Evolutionary conservation across 1,140 invertebrate genomes (phyloP), one percentile per base, ranked within the genome.

Genomic region (Dendroctonus valens): DNA sequence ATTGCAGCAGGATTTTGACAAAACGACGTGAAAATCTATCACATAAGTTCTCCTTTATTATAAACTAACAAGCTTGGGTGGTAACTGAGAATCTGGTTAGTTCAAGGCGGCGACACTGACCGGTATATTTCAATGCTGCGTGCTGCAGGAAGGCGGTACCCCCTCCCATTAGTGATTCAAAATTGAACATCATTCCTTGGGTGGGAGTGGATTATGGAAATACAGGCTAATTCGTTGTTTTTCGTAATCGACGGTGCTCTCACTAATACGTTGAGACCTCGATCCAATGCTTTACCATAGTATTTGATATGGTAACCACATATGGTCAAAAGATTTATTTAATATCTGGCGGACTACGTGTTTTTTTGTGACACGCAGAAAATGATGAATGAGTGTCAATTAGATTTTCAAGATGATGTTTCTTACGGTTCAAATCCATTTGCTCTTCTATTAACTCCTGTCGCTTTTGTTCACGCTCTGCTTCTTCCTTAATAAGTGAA

Each of bases 91-190:
- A 69, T 90, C 88, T 14, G 89, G 88, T 37, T 86, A 88, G 69
- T 81, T 83, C 61, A 90, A 78, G 74, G 89, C 87, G 40, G 83
- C 83, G 58, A 80, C 81, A 7, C 79, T 82, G 7, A 78, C 68
- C 60, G 78, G 82, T 75, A 81, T 77, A 76, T 83, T 85, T 71
- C 88, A 82, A 74, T 89, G 88, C 74, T 90, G 88, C 9, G 82
- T 83, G 41, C 87, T 87, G 76, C 87, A 90, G 52, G 85, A 86
- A 40, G 86, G 86, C 93, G 5, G 93, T 96, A 63, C 93, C 93
- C 50, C 92, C 92, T 71, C 94, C 93, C 89, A 96, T 94, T 59
- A 96, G 83, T 50, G 91, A 92, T 69, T 96, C 94, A 74, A 96
- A 96, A 78, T 94, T 94, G 76, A 95, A 93, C 41, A 87, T 86